Evolutionary conservation across 2,797 vertebrate species (phyloP).

Genomic region (Phoxinus dragarum): DNA sequence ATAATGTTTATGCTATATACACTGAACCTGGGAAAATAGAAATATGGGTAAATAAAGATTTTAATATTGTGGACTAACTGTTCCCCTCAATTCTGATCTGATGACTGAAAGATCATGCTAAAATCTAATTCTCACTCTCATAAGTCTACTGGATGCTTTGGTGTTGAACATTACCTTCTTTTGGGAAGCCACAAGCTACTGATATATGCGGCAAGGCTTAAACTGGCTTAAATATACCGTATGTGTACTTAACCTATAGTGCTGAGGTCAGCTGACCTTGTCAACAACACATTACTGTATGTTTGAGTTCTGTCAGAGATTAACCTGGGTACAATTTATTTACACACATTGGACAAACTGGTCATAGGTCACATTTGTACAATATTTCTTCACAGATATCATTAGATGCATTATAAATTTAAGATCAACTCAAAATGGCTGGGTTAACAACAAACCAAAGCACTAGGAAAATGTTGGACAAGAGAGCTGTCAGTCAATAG

Average conservation of each 20-base stretch:
- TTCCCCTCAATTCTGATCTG: neutral
- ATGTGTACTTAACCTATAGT: conserved; percentile 18
- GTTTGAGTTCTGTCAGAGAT: too few species aligned
- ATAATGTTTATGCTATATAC: neutral
- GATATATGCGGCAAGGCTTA: neutral
- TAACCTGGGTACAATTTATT: too few species aligned
- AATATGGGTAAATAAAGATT: neutral
- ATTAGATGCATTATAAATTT: too few species aligned
- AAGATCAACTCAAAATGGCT: too few species aligned
- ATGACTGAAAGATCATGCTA: neutral
- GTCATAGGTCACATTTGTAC: too few species aligned
- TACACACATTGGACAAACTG: too few species aligned
- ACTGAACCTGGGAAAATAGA: neutral
- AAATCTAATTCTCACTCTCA: neutral
- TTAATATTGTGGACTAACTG: neutral
- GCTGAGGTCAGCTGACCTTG: conserved; percentile 12
- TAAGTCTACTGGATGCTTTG: neutral
- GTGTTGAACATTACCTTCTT: neutral
- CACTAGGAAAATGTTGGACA: too few species aligned
- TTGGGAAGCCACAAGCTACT: neutral
- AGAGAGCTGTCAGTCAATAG: too few species aligned
- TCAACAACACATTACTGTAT: conserved; percentile 4
- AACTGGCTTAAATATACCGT: too few species aligned
- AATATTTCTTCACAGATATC: too few species aligned
- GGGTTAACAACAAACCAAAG: too few species aligned